These are phyloP conservation scores for Brachionus sp. DNA, from an alignment of 1,140 invertebrate species.

Conservation along the genomic window DNA sequence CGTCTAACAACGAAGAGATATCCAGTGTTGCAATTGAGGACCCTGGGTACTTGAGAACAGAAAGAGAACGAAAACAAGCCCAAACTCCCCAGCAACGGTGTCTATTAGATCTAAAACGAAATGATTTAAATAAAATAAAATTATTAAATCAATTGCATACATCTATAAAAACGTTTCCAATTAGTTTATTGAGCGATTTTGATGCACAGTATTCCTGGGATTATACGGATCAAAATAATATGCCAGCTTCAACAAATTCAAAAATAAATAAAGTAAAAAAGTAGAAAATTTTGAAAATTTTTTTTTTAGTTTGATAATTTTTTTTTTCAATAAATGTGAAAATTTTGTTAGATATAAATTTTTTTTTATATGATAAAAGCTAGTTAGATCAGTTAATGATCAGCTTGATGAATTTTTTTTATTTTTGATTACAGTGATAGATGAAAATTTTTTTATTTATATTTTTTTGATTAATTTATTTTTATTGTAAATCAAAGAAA, in stretches of 20 bases:
- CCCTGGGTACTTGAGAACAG: neutral
- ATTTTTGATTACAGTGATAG: neutral
- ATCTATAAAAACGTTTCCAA: conserved; percentile 20
- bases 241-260: neutral
- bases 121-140: conserved; percentile 34
- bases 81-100: neutral
- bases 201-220: conserved; percentile 42
- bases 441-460: neutral
- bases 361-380: neutral
- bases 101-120: neutral
- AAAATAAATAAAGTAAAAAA: neutral
- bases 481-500: conserved; percentile 5
- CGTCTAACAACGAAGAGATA: neutral
- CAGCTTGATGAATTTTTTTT: neutral
- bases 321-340: neutral
- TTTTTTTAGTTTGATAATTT: neutral
- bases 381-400: neutral
- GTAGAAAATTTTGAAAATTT: neutral
- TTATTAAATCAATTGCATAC: neutral
- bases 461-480: conserved; percentile 8
- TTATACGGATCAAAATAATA: conserved; percentile 13
- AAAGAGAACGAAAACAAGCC: neutral
- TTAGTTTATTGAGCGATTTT: conserved; percentile 13
- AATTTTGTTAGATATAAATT: neutral
- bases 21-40: neutral